Conservation (phyloP, 2,113 vertebrate genomes). For the Ailuropoda melanoleuca region DNA sequence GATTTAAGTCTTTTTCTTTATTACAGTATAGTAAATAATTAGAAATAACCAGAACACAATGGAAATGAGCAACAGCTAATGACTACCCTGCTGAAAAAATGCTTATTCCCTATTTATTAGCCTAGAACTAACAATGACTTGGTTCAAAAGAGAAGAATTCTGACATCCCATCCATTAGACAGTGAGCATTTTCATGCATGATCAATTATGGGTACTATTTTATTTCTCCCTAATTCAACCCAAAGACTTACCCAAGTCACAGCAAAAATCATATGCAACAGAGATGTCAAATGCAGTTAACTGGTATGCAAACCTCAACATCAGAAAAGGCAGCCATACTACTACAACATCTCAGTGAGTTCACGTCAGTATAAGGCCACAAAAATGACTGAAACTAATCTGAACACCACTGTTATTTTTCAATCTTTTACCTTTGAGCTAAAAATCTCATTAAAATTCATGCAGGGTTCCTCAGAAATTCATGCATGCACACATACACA, state of each 20-base stretch:
- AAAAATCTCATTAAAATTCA: slow-evolving; percentile 2
- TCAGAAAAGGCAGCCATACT: rapidly evolving
- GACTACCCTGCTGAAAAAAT: background rate
- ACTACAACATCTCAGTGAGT: rapidly evolving
- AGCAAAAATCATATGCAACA: background rate
- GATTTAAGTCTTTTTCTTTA: slow-evolving; percentile 50
- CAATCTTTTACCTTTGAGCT: background rate
- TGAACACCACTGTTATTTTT: background rate
- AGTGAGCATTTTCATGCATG: slow-evolving; percentile 45
- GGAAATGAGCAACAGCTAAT: slow-evolving; percentile 24
- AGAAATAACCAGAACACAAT: slow-evolving; percentile 54
- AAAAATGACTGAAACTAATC: background rate
- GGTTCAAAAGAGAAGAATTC: background rate
- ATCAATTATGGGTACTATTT: slow-evolving; percentile 35
- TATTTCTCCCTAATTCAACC: slow-evolving; percentile 31
- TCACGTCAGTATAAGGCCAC: background rate
- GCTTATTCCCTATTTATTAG: background rate
- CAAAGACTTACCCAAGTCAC: background rate
- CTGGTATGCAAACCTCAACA: background rate
- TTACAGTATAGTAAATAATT: slow-evolving; percentile 55
- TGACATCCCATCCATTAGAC: background rate
- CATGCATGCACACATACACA: background rate
- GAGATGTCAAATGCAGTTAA: rapidly evolving
- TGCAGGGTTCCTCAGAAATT: background rate
- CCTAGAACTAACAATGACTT: slow-evolving; percentile 32